These are phyloP conservation scores for Amazona guildingii DNA, from an alignment of 2,113 vertebrate genomes.

Conservation along the genomic window DNA sequence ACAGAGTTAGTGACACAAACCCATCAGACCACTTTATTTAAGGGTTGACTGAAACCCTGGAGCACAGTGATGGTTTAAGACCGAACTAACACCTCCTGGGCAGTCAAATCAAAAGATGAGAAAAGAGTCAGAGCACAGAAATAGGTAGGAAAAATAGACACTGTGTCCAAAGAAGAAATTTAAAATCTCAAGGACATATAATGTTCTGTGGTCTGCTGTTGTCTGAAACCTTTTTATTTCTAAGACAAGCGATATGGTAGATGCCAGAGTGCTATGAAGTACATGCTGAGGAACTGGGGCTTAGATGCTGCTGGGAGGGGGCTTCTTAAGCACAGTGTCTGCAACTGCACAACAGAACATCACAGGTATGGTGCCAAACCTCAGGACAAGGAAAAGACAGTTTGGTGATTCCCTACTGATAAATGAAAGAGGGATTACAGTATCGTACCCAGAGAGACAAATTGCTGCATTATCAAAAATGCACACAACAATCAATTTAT, in stretches of 20 bases:
- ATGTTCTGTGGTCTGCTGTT: not conserved
- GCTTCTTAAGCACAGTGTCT: not conserved
- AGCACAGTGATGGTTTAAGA: not conserved
- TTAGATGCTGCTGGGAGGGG: not conserved
- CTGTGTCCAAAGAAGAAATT: not conserved
- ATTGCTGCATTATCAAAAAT: not conserved
- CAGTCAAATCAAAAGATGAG: not conserved
- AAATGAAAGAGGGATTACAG: not conserved
- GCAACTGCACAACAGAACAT: not conserved
- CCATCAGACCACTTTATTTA: not conserved
- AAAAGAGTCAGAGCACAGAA: not conserved
- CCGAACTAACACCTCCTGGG: not conserved
- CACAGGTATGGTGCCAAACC: not conserved
- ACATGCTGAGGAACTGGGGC: not conserved
- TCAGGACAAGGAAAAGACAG: not conserved
- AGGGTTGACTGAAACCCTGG: not conserved
- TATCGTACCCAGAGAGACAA: not conserved
- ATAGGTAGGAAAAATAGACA: not conserved
- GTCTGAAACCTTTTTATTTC: not conserved
- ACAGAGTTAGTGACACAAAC: not conserved
- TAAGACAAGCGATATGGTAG: not conserved
- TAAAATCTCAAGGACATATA: not conserved
- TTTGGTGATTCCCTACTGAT: not conserved
- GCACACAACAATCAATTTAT: slow-evolving; percentile 15
- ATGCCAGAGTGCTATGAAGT: not conserved